phyloP scores from a whole-genome alignment of 92 coral and sea anemone species.

The Porites evermanni region DNA sequence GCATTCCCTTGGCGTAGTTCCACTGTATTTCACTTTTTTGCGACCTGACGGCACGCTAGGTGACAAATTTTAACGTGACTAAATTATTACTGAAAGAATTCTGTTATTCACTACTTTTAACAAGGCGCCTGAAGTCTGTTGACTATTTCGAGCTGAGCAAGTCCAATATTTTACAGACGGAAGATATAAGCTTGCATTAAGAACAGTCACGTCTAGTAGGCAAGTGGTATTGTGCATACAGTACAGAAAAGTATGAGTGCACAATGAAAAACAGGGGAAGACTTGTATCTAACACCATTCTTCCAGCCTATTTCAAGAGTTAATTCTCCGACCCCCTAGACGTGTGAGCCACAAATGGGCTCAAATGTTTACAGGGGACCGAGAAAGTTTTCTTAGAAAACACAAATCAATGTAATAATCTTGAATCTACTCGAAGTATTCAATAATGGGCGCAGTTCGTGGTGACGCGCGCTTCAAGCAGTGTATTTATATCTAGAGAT shows the following conservation, averaged over 20 bases:
- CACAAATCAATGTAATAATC: slow-evolving; percentile 20
- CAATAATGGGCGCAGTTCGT: neutral
- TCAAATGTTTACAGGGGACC: slow-evolving; percentile 3
- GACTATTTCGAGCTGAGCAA: neutral
- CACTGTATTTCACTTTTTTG: neutral
- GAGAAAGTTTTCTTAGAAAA: slow-evolving; percentile 15
- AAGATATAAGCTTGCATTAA: neutral
- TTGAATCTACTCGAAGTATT: slow-evolving; percentile 17
- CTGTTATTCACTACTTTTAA: neutral
- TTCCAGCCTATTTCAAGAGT: neutral
- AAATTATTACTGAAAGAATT: neutral
- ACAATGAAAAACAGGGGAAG: neutral
- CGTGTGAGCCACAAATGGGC: neutral
- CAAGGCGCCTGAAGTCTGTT: neutral
- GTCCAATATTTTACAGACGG: neutral
- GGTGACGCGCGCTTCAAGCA: slow-evolving; percentile 15
- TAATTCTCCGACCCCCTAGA: neutral
- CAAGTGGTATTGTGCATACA: neutral
- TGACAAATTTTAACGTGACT: neutral
- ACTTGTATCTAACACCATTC: slow-evolving; percentile 3
- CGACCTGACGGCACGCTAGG: neutral
- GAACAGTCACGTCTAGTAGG: neutral
- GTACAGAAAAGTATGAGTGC: neutral
- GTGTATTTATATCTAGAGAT: slow-evolving; percentile 16
- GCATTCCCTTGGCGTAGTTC: too few relatives aligned